Evolutionary conservation across 2,888 invertebrate species (phyloP).

Genomic region (Mesorhabditis spiculigera): DNA sequence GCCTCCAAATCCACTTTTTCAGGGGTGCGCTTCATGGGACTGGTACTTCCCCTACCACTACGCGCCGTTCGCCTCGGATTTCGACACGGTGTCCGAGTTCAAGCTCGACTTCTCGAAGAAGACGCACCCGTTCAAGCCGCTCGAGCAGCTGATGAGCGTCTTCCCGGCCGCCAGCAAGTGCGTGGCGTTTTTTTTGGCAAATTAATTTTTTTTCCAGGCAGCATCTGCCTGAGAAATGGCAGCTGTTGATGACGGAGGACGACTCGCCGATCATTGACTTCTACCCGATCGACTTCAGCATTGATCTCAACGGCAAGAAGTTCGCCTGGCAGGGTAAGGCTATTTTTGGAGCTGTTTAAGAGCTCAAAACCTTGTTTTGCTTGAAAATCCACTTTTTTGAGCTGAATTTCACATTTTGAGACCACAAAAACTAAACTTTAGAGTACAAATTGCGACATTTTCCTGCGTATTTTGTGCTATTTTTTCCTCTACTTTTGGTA

Average conservation of each 20-base stretch:
- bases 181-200: slow-evolving; percentile 4
- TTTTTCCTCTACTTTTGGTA: too few species aligned
- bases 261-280: slow-evolving; percentile 94
- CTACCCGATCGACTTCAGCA: slow-evolving; percentile 90
- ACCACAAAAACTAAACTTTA: too few species aligned
- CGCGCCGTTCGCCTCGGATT: slow-evolving; percentile 98
- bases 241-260: slow-evolving; percentile 84
- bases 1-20: slow-evolving; percentile 34
- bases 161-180: slow-evolving; percentile 87
- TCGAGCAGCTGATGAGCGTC: slow-evolving; percentile 98
- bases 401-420: too few species aligned
- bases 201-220: slow-evolving; percentile 63
- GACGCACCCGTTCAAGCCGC: slow-evolving; percentile 89
- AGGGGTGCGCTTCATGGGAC: slow-evolving; percentile 96
- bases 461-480: too few species aligned
- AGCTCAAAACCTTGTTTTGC: too few species aligned
- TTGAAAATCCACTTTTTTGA: too few species aligned
- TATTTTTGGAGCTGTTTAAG: not conserved
- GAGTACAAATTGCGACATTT: too few species aligned
- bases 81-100: slow-evolving; percentile 75
- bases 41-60: slow-evolving; percentile 99
- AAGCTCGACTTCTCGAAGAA: slow-evolving; percentile 78
- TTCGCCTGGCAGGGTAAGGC: slow-evolving; percentile 82
- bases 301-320: slow-evolving; percentile 91
- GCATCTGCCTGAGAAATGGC: slow-evolving; percentile 91